A percentile compares a stretch with the other conserved stretches of the same genome.
Conservation (phyloP, 2,113 vertebrate species). For the Tonatia bakeri region DNA sequence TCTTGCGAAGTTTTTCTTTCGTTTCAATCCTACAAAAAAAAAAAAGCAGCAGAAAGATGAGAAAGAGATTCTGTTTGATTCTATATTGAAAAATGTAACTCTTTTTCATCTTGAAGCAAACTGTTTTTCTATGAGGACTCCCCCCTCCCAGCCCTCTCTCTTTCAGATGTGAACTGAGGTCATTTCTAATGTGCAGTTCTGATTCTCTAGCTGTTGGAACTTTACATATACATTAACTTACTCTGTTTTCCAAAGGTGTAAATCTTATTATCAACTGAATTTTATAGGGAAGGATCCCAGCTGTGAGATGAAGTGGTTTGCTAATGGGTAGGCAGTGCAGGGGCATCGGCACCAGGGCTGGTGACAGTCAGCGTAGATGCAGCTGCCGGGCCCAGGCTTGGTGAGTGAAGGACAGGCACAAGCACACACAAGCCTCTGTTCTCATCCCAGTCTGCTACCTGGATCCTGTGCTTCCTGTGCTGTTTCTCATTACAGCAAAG, state of each 20-base stretch:
- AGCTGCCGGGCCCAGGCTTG: background rate
- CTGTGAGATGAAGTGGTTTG: background rate
- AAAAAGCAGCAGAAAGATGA: background rate
- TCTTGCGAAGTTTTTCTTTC: background rate
- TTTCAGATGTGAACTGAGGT: background rate
- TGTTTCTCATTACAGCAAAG: background rate
- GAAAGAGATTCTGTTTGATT: background rate
- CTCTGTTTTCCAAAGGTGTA: background rate
- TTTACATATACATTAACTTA: background rate
- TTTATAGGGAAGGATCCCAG: background rate
- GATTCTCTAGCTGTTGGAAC: background rate
- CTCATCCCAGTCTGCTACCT: background rate
- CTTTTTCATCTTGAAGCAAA: background rate
- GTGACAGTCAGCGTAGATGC: background rate
- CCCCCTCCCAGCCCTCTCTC: background rate
- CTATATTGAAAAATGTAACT: background rate
- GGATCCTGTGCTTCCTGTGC: background rate
- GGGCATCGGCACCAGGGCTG: background rate
- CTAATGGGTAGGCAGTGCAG: fast-evolving
- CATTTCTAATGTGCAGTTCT: background rate
- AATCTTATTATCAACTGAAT: background rate
- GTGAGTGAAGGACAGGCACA: background rate
- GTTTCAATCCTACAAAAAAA: background rate
- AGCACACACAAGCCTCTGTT: background rate
- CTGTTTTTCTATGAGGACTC: background rate